Conservation (phyloP, 1,140 invertebrate species). For the Homalodisca vitripennis region DNA sequence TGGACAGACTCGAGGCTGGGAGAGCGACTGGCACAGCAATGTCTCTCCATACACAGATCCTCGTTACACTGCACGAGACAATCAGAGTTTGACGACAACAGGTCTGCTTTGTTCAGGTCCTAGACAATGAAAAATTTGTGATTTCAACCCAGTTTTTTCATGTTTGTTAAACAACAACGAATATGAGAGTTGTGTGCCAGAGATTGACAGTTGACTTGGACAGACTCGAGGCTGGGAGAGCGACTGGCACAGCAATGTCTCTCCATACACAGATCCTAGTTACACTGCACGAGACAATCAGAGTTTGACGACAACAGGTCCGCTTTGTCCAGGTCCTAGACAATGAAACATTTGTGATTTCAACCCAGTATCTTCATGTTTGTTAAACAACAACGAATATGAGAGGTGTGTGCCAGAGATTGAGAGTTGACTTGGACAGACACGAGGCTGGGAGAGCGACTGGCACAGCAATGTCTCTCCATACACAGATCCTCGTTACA, state of each 20-base stretch:
- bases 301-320: slow-evolving; percentile 32
- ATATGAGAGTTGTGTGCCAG: background rate
- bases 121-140: slow-evolving; percentile 24
- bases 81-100: slow-evolving; percentile 31
- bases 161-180: too few relatives aligned
- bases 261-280: slow-evolving; percentile 26
- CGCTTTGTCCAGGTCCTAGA: slow-evolving; percentile 32
- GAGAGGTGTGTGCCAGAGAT: background rate
- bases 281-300: slow-evolving; percentile 35
- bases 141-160: background rate
- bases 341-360: too few relatives aligned
- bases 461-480: slow-evolving; percentile 32
- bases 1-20: slow-evolving; percentile 9
- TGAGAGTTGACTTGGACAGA: background rate
- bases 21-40: slow-evolving; percentile 27
- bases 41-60: slow-evolving; percentile 29
- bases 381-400: too few relatives aligned
- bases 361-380: too few relatives aligned
- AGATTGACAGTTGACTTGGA: background rate
- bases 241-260: slow-evolving; percentile 31
- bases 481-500: slow-evolving; percentile 31
- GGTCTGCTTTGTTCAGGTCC: slow-evolving; percentile 32
- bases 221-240: background rate
- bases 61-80: slow-evolving; percentile 35
- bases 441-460: background rate